Evolutionary conservation across 2,113 vertebrate genomes (phyloP), one percentile per base, ranked within the genome.

Genomic region (Mesocricetus auratus): DNA sequence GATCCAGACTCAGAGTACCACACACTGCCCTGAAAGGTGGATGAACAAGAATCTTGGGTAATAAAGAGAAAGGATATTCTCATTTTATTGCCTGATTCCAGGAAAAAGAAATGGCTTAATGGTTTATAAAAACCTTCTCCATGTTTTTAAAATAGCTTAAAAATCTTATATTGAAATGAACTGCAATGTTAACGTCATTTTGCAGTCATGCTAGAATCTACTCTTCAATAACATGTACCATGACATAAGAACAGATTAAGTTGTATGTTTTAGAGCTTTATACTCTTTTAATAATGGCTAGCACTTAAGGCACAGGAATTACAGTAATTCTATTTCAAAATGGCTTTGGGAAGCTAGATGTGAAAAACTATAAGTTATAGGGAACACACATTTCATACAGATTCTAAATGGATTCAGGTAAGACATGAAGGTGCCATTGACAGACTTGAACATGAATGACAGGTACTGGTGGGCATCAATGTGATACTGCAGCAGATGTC

Each of bases 111-210:
- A 73, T 53, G 50, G 50, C 7, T 92, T 53, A 56, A 56, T 56
- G 12, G 2, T 56, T 11, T 68, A 2, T 86, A 77, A 71, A 50
- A 56, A 89, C 66, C 75, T 86, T 91, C 74, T 64, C 39, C 85
- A 8, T 22, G 45, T 79, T 64, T 64, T 81, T 86, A 90, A 94
- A 95, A 73, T 45, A 21, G 50, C 10, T 79, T 85, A 13, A 89
- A 87, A 94, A 95, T 60, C n/a, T 66, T 91, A n/a, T 36, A 85
- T 21, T 77, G 73, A 97, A 90, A 77, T 91, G 87, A 86, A 47
- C 26, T 77, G 79, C 17, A 31, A 69, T 66, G 11, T 87, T n/a
- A 56, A 19, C 16, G 74, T n/a, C 53, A 90, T 19, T 73, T 75
- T 3, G 45, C 47, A 33, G 19, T 39, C 60, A 45, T 85, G 53